Percentiles rank a stretch among this genome's conserved stretches.
phyloP scores from a whole-genome alignment of 2,113 vertebrate species.

The Myrmophylax atrothorax region DNA sequence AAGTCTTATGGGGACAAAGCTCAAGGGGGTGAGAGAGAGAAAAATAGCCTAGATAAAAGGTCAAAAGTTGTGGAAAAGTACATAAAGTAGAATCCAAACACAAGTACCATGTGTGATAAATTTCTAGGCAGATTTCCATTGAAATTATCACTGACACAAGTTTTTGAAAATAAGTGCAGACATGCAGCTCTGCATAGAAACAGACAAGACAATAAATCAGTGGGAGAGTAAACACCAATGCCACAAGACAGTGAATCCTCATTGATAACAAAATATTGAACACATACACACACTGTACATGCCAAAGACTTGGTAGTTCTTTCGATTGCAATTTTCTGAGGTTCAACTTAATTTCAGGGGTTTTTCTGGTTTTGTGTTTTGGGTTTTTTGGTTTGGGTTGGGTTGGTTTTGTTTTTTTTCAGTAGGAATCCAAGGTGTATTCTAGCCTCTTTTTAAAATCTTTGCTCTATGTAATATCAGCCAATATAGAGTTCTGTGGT shows the following conservation, averaged over 20 bases:
- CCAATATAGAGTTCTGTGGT: background rate
- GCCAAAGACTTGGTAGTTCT: background rate
- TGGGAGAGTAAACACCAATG: background rate
- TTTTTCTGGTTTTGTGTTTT: too few relatives aligned
- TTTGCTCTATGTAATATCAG: background rate
- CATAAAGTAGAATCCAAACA: constrained; percentile 26
- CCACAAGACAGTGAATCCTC: background rate
- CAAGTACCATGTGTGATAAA: background rate
- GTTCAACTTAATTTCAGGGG: background rate
- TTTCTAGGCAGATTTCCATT: background rate
- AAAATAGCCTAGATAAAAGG: constrained; percentile 34
- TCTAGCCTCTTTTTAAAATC: background rate
- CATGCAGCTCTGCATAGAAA: background rate
- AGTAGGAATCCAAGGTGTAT: background rate
- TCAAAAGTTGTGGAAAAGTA: constrained; percentile 30
- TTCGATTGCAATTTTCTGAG: background rate
- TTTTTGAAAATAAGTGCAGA: background rate
- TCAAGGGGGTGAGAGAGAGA: background rate
- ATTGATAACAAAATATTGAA: background rate
- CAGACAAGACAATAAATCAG: background rate
- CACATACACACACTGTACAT: background rate
- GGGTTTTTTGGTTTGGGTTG: too few relatives aligned
- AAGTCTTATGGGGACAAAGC: constrained; percentile 37
- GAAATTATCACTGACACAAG: background rate
- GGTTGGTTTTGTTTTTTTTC: background rate